phyloP scores from a whole-genome alignment of 2,113 vertebrate species.

The Lamprotornis superbus region DNA sequence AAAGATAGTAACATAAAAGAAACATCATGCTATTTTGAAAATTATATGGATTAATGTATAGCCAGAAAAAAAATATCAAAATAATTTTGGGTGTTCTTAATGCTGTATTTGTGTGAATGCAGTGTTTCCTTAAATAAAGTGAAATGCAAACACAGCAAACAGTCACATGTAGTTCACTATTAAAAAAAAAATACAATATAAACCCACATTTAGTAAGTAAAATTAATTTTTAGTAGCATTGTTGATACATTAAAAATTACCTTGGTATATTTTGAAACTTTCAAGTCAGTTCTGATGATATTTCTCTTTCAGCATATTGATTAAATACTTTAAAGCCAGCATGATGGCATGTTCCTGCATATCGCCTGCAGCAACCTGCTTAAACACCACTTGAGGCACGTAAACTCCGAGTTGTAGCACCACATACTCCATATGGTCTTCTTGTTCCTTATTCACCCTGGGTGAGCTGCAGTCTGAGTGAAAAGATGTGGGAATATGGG shows the following conservation, averaged over 20 bases:
- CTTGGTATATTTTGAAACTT: not conserved
- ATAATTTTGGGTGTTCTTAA: not conserved
- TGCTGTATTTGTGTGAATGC: not conserved
- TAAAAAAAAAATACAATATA: not conserved
- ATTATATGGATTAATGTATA: not conserved
- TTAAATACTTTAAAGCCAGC: conserved; percentile 56
- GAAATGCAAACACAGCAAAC: not conserved
- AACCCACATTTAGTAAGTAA: not conserved
- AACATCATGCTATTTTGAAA: not conserved
- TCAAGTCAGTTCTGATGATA: conserved; percentile 28
- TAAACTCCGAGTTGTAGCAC: conserved; percentile 11
- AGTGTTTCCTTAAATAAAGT: not conserved
- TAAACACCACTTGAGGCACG: conserved; percentile 18
- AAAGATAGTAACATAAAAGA: not conserved
- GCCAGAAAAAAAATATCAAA: not conserved
- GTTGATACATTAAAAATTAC: not conserved
- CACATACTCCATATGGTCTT: conserved; percentile 39
- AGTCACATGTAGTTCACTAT: not conserved
- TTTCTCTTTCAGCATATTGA: conserved; percentile 51
- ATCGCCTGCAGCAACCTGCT: conserved; percentile 56
- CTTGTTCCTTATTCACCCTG: conserved; percentile 23
- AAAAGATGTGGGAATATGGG: not conserved
- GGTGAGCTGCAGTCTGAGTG: not conserved
- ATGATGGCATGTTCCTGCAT: not conserved
- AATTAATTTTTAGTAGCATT: not conserved